Evolutionary conservation across 1,140 invertebrate genomes (phyloP), one percentile per base, ranked within the genome.

Genomic region (Marisa cornuarietis): DNA sequence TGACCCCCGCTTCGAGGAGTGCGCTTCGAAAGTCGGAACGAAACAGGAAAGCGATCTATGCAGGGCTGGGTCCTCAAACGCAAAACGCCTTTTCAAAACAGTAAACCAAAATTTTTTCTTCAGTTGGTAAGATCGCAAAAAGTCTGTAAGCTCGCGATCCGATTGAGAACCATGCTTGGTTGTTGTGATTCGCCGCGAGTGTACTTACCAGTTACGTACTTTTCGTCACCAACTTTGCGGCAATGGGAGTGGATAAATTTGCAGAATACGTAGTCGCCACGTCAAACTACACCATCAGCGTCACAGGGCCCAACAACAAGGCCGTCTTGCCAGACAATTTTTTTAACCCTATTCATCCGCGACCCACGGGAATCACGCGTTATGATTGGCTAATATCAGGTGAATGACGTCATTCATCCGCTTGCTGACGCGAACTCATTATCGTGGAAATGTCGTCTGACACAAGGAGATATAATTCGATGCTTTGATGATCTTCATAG

Each of bases 121-220:
- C 22, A 22, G 58, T 31, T 68, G 49, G 66, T 77, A 77, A 77
- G 54, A 77, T 63, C 76, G 66, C 76, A 22, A 20, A 69, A 66
- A 68, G 63, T 54, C 16, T 54, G 54, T 10, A 31, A 77, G 14
- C 22, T 51, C 62, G 51, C 31, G 76, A 22, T 69, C 76, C 10
- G 22, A 51, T 42, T 77, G 76, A 63, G 79, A 82, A 85, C 79
- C 85, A 86, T 82, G 83, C 85, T 87, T 82, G 80, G 81, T 85
- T 89, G 89, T 89, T 89, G 86, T 88, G 88, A 87, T 89, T 90
- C 86, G 85, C 85, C 86, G 88, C 85, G 87, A 81, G 89, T 87
- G 88, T 94, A 95, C 95, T 95, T 94, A 95, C 95, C 95, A 95
- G 94, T 96, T 96, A 96, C 95, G 95, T 95, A 95, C 95, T 95